A percentile compares a stretch with the other conserved stretches of the same genome.
phyloP scores from a whole-genome alignment of 2,113 vertebrate genomes.

The Deroptyus accipitrinus region DNA sequence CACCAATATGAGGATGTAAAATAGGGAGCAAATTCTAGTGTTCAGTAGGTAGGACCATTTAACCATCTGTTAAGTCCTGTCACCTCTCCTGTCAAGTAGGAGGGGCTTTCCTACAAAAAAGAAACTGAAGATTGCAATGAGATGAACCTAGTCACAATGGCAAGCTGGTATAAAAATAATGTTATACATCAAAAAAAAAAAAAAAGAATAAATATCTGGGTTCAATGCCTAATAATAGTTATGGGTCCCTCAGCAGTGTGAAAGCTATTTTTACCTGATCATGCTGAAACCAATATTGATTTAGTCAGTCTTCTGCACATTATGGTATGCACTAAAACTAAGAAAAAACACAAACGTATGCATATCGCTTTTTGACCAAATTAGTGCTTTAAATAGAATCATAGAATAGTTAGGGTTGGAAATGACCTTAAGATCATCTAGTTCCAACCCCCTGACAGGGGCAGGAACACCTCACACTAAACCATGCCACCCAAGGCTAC shows the following conservation, averaged over 20 bases:
- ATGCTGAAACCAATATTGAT: fast-evolving
- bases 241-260: background rate
- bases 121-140: background rate
- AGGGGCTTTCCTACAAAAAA: background rate
- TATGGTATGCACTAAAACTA: background rate
- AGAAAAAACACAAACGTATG: background rate
- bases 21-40: background rate
- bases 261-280: background rate
- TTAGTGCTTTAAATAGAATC: background rate
- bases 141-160: background rate
- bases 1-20: background rate
- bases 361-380: background rate
- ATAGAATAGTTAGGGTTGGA: too few species aligned
- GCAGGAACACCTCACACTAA: too few species aligned
- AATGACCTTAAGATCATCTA: too few species aligned
- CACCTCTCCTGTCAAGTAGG: background rate
- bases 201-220: background rate
- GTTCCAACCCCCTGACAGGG: too few species aligned
- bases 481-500: too few species aligned
- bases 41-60: background rate
- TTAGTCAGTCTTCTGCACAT: background rate
- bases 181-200: background rate
- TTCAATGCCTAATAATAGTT: background rate
- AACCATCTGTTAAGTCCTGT: background rate
- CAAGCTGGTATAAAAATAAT: background rate